Evolutionary conservation across 64 coral and sea anemone genomes (phyloP), one percentile per base, ranked within the genome.

Genomic region (Cladopsammia gracilis): DNA sequence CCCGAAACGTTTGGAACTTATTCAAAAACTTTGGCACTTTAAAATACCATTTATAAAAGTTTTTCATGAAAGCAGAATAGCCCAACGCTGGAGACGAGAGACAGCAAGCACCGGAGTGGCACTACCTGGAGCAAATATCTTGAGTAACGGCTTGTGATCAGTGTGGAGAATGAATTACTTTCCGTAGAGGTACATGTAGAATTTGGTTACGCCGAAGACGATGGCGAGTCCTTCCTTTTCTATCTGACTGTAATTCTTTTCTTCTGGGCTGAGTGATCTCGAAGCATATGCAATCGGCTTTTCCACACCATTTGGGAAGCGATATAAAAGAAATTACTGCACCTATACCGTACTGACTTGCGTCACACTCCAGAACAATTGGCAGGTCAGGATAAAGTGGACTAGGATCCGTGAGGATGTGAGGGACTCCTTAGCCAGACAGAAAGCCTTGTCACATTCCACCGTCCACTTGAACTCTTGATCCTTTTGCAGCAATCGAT

Each of bases 141-240:
- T 82, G 3, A 74, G 16, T 34, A 75, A 58, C 1, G 49, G 66
- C 48, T 80, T 69, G 26, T 69, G 49, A 47, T 23, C 70, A 25
- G 16, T 69, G 22, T 23, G 54, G 42, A 73, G 66, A 14, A 75
- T 86, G 24, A 92, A 92, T 47, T 86, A 66, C 10, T 57, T 18
- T 7, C 64, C 54, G 19, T 76, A 92, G n/a, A 92, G 70, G 12
- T 92, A 92, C 82, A 86, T 86, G 81, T 92, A 53, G 53, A 86
- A 92, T 22, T 93, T 93, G 62, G 84, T 77, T 15, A 95, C 61
- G 5, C 79, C 86, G 84, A 74, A 89, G 9, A 66, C 44, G n/a
- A 94, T 89, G 52, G 78, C 71, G 22, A 90, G 93, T 49, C 46
- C 78, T 46, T 95, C 87, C 78, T 89, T 86, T 16, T 92, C 58